Base-by-base conservation (phyloP, 2,888 invertebrate species). In the Brenthis ino region DNA sequence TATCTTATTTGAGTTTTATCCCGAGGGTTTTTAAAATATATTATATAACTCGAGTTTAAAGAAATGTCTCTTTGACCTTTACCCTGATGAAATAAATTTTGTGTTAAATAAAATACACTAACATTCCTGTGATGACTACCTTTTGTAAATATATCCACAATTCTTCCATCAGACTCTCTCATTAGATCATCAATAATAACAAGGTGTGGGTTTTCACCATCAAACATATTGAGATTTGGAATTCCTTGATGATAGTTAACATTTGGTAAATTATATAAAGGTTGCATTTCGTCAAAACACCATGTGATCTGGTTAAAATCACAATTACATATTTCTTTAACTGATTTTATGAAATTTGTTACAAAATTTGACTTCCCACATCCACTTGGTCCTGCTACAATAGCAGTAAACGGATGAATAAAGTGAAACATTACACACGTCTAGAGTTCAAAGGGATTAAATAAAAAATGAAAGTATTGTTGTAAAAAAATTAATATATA, bases 161-260 rank as follows among this genome's bases (percentile, higher is more conserved):
- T 68, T 1, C 78, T 68, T 11, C 78, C 77, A 75, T 77, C 76
- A 37, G 75, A 75, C 72, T 79, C 79, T 66, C 77, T 77, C 78
- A 79, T 80, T n/a, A 79, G 69, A 64, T 77, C 79, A 75, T 78
- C 77, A 57, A 79, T 78, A 58, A 79, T 78, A 6, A 78, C 43
- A 16, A 79, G 72, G 12, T 75, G 57, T 28, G 76, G 70, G 37
- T 73, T 11, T 63, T 74, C 71, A 3, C 73, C 75, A 73, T 76
- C 73, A 72, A 77, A 79, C 76, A 78, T 78, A 60, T 33, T 75
- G 3, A 79, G 61, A 70, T 79, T 76, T 16, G 77, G 78, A n/a
- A 79, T 74, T 13, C 77, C 78, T 65, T 78, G 78, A 70, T 64
- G 51, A 57, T 79, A 79, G 14, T 68, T 70, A 54, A 79, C 74